These are phyloP conservation scores for Cydia splendana DNA, from an alignment of 1,140 invertebrate species.

Conservation along the genomic window DNA sequence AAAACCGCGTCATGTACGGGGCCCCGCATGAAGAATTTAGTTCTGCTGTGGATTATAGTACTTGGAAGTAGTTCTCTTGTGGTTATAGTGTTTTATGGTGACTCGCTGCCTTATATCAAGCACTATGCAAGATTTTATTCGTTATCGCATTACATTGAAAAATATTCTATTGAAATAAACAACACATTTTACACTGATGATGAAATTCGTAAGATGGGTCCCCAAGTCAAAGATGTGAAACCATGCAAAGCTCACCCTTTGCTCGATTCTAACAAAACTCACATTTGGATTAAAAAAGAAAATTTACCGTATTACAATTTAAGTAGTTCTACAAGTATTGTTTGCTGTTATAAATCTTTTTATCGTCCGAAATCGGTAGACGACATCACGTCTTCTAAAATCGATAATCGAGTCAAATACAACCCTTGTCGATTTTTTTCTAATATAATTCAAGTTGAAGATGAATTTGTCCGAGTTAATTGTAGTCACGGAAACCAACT, in stretches of 20 bases:
- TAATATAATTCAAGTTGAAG: neutral
- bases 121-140: too few species aligned
- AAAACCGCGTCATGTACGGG: too few species aligned
- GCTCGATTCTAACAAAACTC: neutral
- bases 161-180: too few species aligned
- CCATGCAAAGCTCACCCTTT: neutral
- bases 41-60: too few species aligned
- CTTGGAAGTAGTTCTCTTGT: too few species aligned
- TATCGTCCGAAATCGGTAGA: neutral
- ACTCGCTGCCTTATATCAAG: too few species aligned
- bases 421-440: neutral
- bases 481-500: neutral
- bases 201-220: neutral
- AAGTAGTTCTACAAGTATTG: neutral
- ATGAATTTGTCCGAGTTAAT: constrained; percentile 23
- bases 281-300: neutral
- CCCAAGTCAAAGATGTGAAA: neutral
- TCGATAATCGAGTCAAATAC: constrained; percentile 20
- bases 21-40: too few species aligned
- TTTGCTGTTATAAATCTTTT: constrained; percentile 28
- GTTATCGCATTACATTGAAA: too few species aligned
- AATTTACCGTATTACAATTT: constrained; percentile 8
- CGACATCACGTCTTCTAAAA: neutral
- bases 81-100: too few species aligned
- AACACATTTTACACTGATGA: too few species aligned